Percentiles rank a stretch among this genome's conserved stretches.
phyloP scores from a whole-genome alignment of 2,113 vertebrate species.

The Grallaria varia region DNA sequence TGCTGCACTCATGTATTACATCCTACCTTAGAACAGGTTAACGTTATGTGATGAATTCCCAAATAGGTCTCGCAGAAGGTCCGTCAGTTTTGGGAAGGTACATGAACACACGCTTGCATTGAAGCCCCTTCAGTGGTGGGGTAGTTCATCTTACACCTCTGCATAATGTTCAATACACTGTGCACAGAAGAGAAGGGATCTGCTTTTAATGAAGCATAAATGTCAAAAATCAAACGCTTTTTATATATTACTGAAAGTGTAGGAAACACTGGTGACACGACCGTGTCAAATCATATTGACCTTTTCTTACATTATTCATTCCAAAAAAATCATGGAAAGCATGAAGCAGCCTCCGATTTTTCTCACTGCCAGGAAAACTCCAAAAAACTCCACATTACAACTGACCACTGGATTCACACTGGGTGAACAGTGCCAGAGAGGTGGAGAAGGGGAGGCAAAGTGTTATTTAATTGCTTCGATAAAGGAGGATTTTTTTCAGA shows the following conservation, averaged over 20 bases:
- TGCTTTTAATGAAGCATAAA: background rate
- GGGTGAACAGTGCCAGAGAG: background rate
- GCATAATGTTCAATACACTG: background rate
- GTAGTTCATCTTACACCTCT: background rate
- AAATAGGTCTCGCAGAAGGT: background rate
- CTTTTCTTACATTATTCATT: background rate
- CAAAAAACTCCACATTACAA: background rate
- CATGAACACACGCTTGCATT: background rate
- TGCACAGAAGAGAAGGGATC: background rate
- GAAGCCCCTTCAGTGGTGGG: background rate
- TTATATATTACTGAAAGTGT: background rate
- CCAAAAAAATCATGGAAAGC: background rate
- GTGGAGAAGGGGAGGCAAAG: background rate
- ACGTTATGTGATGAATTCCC: background rate
- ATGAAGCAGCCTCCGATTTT: background rate
- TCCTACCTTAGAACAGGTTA: background rate
- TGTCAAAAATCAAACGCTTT: background rate
- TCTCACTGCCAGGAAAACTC: background rate
- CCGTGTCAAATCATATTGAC: fast-evolving
- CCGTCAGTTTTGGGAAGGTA: background rate
- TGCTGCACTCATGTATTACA: background rate
- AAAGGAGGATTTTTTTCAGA: background rate
- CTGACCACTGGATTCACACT: background rate
- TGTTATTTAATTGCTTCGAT: background rate
- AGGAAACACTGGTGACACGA: background rate